Base-by-base conservation (phyloP, 2,888 invertebrate species). In the Coleophora deauratella region DNA sequence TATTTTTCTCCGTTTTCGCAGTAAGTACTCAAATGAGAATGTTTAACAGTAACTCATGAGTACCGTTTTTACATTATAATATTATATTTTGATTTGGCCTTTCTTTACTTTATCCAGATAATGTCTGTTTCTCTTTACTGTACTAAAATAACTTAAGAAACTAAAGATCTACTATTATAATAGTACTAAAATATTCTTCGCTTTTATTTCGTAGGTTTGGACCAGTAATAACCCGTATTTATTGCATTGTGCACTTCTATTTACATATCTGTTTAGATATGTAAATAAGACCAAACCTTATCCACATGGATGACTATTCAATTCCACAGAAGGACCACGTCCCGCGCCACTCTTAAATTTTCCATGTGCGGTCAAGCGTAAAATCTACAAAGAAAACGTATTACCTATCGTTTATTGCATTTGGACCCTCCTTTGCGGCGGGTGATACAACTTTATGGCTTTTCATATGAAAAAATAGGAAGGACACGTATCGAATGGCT, bases 311-410 rank as follows among this genome's bases (percentile, higher is more conserved):
- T 68, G 66, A 66, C 70, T 67, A 67, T 78, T 72, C 75, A 73
- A 77, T 76, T 70, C 66, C 59, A 57, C 55, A 54, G 54, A 62
- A 68, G 69, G 66, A 64, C 66, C 69, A n/a, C 64, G 61, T 66
- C 64, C 70, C 68, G 66, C 21, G 66, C 71, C 68, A 73, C 66
- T 76, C 78, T 73, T 82, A 80, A 82, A 84, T 82, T 81, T 81
- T 84, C 78, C 73, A 81, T 78, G 80, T 79, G 78, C 73, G 80
- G 82, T 77, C 82, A 80, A 74, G 65, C 73, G 72, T 68, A 71
- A 82, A 82, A 82, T 79, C 74, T 72, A 84, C 81, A 82, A 82
- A 84, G 82, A 77, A 80, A 80, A 81, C 72, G 74, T 80, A 81
- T 80, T 75, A 78, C 72, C 71, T 66, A 75, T 74, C 72, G 78